Evolutionary conservation across 1,140 invertebrate species (phyloP), one percentile per base, ranked within the genome.

Genomic region (Rhyacophila brunnea): DNA sequence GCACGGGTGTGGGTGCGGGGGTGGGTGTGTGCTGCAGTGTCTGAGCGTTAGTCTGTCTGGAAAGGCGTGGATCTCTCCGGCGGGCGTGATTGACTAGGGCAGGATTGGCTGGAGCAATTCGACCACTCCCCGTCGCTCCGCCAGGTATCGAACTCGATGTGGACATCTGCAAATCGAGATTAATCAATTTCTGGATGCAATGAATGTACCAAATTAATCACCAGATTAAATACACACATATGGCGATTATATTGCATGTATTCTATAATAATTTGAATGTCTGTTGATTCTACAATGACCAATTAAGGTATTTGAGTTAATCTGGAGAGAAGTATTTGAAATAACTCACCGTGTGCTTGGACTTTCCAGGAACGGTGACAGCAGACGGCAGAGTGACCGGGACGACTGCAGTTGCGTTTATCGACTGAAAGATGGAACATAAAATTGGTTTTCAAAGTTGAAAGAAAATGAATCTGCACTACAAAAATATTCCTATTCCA

Each of bases 31-130:
- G 67, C 71, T 80, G 69, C 23, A 28, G 4, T 5, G 9, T 28
- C 9, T 28, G 4, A 28, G 23, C 23, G 9, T 28, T 28, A 28
- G 3, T 28, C 68, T 81, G 74, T 2, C 74, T 70, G 53, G 84
- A 71, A 34, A 87, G 66, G 20, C 85, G 79, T 9, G 85, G 85
- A 77, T 87, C 85, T 9, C 85, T 74, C 15, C 70, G 75, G 6
- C 77, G 76, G 9, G 79, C 79, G 0, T 80, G 74, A 10, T 75
- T 80, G 1, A 85, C 70, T 38, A 86, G 71, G 13, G 83, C 80
- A 17, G 80, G 80, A 71, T 83, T 87, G 6, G 85, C 85, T 18
- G 87, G 87, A 46, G 85, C 80, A 54, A 88, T 87, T 61, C 83
- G 80, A 2, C 80, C 73, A 17, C 14, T 57, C 19, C 34, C 6